Percentiles rank a stretch among this genome's conserved stretches.
phyloP scores from a whole-genome alignment of 92 coral and sea anemone species.

The Paramuricea clavata region DNA sequence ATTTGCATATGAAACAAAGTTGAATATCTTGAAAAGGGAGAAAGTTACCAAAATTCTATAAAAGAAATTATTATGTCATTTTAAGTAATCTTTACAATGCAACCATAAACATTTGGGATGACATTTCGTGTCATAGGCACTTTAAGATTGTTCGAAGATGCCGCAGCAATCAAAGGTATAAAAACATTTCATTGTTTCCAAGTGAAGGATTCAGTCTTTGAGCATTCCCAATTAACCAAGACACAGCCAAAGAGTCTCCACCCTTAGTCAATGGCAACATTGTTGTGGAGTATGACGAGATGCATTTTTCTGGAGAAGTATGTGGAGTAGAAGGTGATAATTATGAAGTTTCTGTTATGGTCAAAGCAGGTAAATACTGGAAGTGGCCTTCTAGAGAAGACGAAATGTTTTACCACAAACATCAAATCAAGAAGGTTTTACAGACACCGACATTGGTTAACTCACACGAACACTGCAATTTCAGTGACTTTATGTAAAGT shows the following conservation, averaged over 20 bases:
- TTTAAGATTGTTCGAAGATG: slow-evolving; percentile 57
- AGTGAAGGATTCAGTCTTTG: background rate
- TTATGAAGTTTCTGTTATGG: slow-evolving; percentile 11
- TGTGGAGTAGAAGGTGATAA: background rate
- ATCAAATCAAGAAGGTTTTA: background rate
- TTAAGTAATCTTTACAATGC: too few species aligned
- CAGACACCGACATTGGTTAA: background rate
- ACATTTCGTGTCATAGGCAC: too few species aligned
- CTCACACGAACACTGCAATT: background rate
- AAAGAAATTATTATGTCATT: too few species aligned
- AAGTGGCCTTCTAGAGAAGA: slow-evolving; percentile 1
- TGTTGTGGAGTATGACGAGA: background rate
- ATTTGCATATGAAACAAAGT: too few species aligned
- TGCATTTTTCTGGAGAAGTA: background rate
- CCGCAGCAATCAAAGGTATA: slow-evolving; percentile 52
- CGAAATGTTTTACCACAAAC: background rate
- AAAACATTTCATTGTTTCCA: background rate
- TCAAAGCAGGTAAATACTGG: background rate
- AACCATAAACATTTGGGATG: too few species aligned
- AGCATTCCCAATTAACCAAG: background rate
- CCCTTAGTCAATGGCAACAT: too few species aligned
- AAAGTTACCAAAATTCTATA: too few species aligned
- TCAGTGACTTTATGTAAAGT: background rate
- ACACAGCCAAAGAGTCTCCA: background rate
- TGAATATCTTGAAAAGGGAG: too few species aligned